Conservation (phyloP, 2,797 vertebrate species). For the Mus spretus region DNA sequence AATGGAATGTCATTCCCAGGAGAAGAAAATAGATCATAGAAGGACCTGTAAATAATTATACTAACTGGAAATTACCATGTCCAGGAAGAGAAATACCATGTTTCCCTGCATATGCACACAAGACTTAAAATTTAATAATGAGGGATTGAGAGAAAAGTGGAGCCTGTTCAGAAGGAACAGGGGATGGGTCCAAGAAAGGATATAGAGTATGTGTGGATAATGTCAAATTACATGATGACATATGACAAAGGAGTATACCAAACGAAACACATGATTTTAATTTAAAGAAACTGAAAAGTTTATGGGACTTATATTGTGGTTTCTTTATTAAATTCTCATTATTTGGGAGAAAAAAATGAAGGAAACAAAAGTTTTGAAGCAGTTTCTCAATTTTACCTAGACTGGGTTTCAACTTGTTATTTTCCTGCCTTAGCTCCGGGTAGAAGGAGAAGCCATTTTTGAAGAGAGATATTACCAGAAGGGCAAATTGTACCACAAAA, state of each 20-base stretch:
- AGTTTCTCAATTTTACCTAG: neutral
- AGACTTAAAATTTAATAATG: neutral
- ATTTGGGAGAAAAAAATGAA: neutral
- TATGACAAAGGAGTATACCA: neutral
- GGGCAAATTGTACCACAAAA: neutral
- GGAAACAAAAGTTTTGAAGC: neutral
- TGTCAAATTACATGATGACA: neutral
- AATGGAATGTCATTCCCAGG: neutral
- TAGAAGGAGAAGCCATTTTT: neutral
- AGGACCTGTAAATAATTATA: neutral
- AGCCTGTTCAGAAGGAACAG: neutral
- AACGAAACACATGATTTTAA: neutral
- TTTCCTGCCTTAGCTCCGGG: neutral
- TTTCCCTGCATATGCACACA: neutral
- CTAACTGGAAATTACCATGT: neutral
- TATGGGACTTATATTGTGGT: neutral
- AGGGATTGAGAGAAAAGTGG: neutral
- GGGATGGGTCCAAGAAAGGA: rapidly evolving
- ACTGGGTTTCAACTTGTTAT: neutral
- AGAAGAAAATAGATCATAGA: neutral
- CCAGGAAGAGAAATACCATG: neutral
- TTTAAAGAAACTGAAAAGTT: neutral
- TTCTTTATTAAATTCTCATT: neutral
- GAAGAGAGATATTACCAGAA: neutral
- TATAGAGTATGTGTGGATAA: neutral